These are phyloP conservation scores for Mamestra brassicae DNA, from an alignment of 2,888 invertebrate species.

Conservation along the genomic window DNA sequence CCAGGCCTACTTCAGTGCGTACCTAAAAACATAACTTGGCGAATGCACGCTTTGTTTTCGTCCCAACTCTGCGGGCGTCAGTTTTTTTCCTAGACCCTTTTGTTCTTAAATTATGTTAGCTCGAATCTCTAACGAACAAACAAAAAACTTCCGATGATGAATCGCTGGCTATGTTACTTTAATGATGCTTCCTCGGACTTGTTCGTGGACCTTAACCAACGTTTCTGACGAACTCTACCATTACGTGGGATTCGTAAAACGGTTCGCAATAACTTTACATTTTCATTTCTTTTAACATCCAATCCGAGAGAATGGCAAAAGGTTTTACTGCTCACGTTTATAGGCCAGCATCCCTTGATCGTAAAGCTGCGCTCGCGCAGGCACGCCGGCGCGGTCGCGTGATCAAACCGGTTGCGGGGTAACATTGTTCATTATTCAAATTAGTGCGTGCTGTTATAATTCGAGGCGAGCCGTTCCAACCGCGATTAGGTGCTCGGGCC, in stretches of 20 bases:
- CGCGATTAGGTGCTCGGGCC: conserved; percentile 72
- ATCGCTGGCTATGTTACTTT: conserved; percentile 75
- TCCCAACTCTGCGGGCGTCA: conserved; percentile 81
- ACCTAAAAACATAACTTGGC: conserved; percentile 83
- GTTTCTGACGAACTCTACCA: conserved; percentile 47
- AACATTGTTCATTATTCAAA: conserved; percentile 90
- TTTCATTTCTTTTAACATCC: conserved; percentile 65
- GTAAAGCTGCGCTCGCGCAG: conserved; percentile 76
- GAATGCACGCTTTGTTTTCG: conserved; percentile 83
- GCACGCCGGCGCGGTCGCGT: conserved; percentile 75
- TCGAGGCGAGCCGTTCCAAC: conserved; percentile 80
- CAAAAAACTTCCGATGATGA: conserved; percentile 82
- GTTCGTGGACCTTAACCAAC: conserved; percentile 49
- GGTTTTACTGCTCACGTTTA: conserved; percentile 78
- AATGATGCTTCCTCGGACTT: conserved; percentile 63
- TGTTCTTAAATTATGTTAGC: conserved; percentile 88
- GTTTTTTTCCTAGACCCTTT: conserved; percentile 83
- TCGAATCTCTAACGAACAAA: conserved; percentile 76
- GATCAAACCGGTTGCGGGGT: conserved; percentile 84
- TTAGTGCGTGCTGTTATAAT: conserved; percentile 88
- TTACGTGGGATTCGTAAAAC: conserved; percentile 59
- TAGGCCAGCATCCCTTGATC: conserved; percentile 80
- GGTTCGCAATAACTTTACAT: conserved; percentile 62
- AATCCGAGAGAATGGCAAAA: conserved; percentile 72
- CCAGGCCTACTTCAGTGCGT: conserved; percentile 79